phyloP scores from a whole-genome alignment of 1,140 invertebrate genomes.

The Drosophila eugracilis region DNA sequence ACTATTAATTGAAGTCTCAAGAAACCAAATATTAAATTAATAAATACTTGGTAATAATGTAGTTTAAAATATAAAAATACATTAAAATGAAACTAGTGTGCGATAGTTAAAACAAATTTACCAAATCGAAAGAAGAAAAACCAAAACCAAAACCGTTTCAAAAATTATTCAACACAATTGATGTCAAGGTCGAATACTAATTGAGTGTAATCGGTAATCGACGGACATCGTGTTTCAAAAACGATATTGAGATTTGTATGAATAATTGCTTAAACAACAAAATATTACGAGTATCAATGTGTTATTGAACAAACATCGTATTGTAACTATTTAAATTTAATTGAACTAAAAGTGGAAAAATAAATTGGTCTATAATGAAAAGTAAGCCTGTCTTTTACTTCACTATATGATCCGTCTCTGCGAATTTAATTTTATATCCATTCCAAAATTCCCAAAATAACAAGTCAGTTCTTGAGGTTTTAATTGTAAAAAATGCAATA shows the following conservation, averaged over 20 bases:
- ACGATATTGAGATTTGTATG: conserved; percentile 61
- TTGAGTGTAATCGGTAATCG: background rate
- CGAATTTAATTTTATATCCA: background rate
- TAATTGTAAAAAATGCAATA: conserved; percentile 54
- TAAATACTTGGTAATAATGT: conserved; percentile 60
- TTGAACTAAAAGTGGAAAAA: conserved; percentile 61
- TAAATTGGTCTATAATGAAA: conserved; percentile 71
- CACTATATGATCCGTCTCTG: background rate
- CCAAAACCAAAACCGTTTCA: conserved; percentile 65
- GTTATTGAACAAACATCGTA: conserved; percentile 55
- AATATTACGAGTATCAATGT: conserved; percentile 62
- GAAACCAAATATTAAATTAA: conserved; percentile 42
- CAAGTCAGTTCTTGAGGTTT: conserved; percentile 28
- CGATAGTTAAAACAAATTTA: conserved; percentile 67
- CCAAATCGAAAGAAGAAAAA: conserved; percentile 29
- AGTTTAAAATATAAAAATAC: conserved; percentile 56
- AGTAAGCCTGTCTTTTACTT: background rate
- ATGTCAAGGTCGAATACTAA: conserved; percentile 16
- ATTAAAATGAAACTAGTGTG: conserved; percentile 60
- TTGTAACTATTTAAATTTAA: conserved; percentile 65
- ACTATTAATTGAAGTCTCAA: conserved; percentile 55
- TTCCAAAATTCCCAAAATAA: conserved; percentile 14
- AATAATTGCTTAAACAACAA: conserved; percentile 65
- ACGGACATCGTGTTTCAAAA: conserved; percentile 47
- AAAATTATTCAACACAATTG: conserved; percentile 66